Base-by-base conservation (phyloP, 2,113 vertebrate species). In the Crocuta crocuta region DNA sequence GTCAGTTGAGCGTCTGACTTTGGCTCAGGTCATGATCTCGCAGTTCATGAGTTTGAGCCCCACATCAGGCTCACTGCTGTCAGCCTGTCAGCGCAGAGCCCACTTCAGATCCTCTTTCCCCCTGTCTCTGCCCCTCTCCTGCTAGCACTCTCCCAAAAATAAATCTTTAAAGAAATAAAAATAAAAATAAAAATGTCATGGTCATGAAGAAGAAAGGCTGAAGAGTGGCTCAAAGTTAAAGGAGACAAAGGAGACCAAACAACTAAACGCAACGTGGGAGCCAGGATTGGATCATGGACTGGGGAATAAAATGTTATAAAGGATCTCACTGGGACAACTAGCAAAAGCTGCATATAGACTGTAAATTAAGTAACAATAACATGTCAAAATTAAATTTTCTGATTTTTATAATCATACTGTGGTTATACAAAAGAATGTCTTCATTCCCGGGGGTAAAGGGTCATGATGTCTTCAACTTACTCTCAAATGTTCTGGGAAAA, bases 341-440 rank as follows among this genome's bases (percentile, higher is more conserved):
- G 78, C 48, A 80, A 81, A 93, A 63, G 15, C 5, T 68, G 48
- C 50, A 50, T 23, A 74, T 15, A 61, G 24, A 68, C 2, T 74
- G 7, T 48, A 88, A 81, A 81, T 87, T 86, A 87, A 80, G 35
- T 89, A 88, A 93, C 45, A 95, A 16, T 33, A 84, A 68, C 15
- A 61, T 45, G 21, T 35, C 55, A 66, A 78, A 91, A 71, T 68
- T 73, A 80, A 53, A 48, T 39, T 91, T 96, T 84, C 48, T 81
- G 33, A 91, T 45, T 86, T 88, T 90, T 53, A 74, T 74, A 82
- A 93, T 28, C 58, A 21, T 80, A 84, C 39, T 58, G 7, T 81
- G 79, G 17, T 58, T 89, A 89, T 35, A 33, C 50, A 82, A 95
- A 95, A 86, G 26, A 94, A 65, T 11, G 23, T 43, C 66, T 94